Conservation (phyloP, 2,113 vertebrate species). For the Oenanthe oenanthe region DNA sequence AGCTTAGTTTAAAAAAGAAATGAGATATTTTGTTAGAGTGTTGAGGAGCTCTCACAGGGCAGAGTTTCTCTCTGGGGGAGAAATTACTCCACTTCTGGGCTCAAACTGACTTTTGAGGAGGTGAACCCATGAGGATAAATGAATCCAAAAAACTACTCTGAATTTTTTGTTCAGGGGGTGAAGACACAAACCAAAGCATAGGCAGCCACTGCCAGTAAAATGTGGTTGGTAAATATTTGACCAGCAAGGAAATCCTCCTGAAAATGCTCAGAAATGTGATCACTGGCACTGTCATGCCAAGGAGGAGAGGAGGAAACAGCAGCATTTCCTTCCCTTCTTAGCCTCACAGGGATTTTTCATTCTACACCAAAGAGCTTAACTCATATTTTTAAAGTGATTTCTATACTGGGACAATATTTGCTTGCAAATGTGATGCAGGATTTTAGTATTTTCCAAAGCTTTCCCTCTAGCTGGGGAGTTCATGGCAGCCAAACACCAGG, state of each 20-base stretch:
- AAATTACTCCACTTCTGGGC: neutral
- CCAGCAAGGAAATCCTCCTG: neutral
- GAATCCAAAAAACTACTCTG: neutral
- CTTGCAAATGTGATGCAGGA: neutral
- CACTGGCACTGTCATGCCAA: neutral
- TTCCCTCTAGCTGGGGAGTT: neutral
- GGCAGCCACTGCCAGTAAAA: neutral
- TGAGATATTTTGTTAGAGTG: neutral
- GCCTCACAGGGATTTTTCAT: neutral
- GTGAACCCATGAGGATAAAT: neutral
- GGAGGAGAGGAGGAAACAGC: neutral
- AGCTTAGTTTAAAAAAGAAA: neutral
- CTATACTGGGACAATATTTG: neutral
- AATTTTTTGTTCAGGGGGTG: neutral
- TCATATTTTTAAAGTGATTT: neutral
- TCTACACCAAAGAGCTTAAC: neutral
- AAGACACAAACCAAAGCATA: neutral
- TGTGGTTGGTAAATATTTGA: neutral
- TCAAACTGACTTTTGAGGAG: neutral
- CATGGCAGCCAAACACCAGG: neutral
- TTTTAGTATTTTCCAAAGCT: neutral
- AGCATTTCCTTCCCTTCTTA: neutral
- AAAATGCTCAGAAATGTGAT: neutral
- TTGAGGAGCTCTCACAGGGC: neutral
- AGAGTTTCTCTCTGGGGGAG: neutral